A percentile compares a stretch with the other conserved stretches of the same genome.
phyloP scores from a whole-genome alignment of 2,888 invertebrate genomes.

The Zaprionus obscuricornis region DNA sequence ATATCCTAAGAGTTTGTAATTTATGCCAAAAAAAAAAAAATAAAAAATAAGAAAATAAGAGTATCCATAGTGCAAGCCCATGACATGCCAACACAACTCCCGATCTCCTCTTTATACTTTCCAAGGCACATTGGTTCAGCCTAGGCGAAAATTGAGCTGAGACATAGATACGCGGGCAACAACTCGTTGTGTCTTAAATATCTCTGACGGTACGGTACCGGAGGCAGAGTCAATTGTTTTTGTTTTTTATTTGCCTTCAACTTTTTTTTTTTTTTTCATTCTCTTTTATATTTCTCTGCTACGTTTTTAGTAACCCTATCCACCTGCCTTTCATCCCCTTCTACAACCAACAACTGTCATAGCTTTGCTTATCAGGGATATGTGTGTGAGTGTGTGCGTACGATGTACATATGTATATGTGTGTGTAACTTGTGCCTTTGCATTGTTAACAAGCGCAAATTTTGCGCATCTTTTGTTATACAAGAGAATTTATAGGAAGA shows the following conservation, averaged over 20 bases:
- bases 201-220: constrained; percentile 32
- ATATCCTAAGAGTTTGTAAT: too few relatives aligned
- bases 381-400: not conserved
- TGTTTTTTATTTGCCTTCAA: constrained; percentile 66
- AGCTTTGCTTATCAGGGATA: constrained; percentile 1
- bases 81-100: too few relatives aligned
- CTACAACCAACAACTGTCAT: too few relatives aligned
- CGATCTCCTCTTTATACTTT: not conserved
- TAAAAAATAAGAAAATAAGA: too few relatives aligned
- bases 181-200: constrained; percentile 56
- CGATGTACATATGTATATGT: constrained; percentile 10
- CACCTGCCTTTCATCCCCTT: too few relatives aligned
- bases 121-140: not conserved
- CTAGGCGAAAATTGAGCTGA: constrained; percentile 47
- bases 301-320: too few relatives aligned
- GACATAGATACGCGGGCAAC: constrained; percentile 44
- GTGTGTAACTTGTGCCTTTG: constrained; percentile 43
- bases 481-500: constrained; percentile 65
- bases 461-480: constrained; percentile 66
- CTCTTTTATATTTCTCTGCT: too few relatives aligned
- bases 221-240: constrained; percentile 52
- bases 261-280: constrained; percentile 37
- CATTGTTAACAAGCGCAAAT: constrained; percentile 70
- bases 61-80: too few relatives aligned
- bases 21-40: too few relatives aligned